Percentiles rank a stretch among this genome's conserved stretches.
Evolutionary conservation across 2,113 vertebrate species (phyloP).

Genomic region (Leuciscus idus): DNA sequence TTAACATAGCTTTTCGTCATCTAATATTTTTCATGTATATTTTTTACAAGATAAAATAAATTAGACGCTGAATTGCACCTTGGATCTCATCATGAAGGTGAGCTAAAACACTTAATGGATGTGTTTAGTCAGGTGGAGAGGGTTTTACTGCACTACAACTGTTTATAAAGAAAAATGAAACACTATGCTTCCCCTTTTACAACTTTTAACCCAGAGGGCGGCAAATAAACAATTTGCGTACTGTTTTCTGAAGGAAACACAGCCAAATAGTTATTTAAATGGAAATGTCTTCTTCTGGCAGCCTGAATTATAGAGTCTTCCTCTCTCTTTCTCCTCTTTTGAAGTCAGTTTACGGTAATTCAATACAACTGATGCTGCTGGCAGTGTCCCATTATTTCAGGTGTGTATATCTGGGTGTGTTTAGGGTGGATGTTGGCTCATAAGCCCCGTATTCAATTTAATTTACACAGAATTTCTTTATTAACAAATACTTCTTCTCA

Average conservation of each 20-base stretch:
- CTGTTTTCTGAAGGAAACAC: conserved; percentile 58
- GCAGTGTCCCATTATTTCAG: conserved; percentile 42
- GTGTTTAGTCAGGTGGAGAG: conserved; percentile 38
- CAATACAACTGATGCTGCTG: conserved; percentile 54
- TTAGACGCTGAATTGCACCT: conserved; percentile 60
- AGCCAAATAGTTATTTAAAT: conserved; percentile 59
- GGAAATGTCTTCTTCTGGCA: background rate
- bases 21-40: conserved; percentile 26
- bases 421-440: conserved; percentile 10
- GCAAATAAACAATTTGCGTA: background rate
- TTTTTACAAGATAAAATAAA: conserved; percentile 21
- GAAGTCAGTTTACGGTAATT: conserved; percentile 19
- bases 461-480: conserved; percentile 8
- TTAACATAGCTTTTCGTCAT: background rate
- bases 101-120: conserved; percentile 14
- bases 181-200: conserved; percentile 61
- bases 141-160: conserved; percentile 6
- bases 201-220: conserved; percentile 5
- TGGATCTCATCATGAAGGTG: conserved; percentile 47
- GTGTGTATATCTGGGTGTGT: conserved; percentile 2
- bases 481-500: background rate
- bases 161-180: conserved; percentile 45
- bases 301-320: conserved; percentile 16
- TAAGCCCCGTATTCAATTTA: background rate
- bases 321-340: conserved; percentile 29